These are phyloP conservation scores for Drosophila pachea DNA, from an alignment of 1,140 invertebrate species.

Conservation along the genomic window DNA sequence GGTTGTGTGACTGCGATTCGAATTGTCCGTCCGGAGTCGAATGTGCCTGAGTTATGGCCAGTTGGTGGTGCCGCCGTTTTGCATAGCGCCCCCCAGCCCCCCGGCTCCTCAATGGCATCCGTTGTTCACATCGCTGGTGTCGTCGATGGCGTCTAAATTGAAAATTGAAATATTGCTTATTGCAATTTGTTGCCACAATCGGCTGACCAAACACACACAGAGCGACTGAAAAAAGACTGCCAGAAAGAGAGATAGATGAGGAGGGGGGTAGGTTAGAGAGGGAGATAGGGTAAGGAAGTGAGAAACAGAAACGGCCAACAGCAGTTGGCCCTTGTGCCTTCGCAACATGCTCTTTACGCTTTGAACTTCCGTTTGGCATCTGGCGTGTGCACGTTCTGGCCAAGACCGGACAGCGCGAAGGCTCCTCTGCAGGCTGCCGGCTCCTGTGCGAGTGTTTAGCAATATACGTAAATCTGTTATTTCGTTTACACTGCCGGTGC, in stretches of 20 bases:
- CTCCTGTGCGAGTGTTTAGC: constrained; percentile 67
- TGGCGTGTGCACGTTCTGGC: constrained; percentile 66
- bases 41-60: constrained; percentile 42
- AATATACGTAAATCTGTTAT: constrained; percentile 65
- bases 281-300: constrained; percentile 17
- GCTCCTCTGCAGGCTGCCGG: constrained; percentile 33
- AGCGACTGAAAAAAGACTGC: no score
- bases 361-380: constrained; percentile 71
- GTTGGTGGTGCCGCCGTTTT: constrained; percentile 44
- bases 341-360: constrained; percentile 73
- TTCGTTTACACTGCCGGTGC: constrained; percentile 56
- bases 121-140: constrained; percentile 7
- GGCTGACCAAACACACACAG: constrained; percentile 56
- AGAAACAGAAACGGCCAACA: constrained; percentile 11
- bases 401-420: constrained; percentile 21
- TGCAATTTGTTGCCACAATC: constrained; percentile 76
- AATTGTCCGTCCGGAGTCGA: constrained; percentile 23
- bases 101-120: background rate
- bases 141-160: constrained; percentile 67
- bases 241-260: no score
- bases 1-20: constrained; percentile 12
- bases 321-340: constrained; percentile 12
- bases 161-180: constrained; percentile 78
- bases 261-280: background rate
- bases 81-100: constrained; percentile 45